phyloP scores from a whole-genome alignment of 1,140 invertebrate genomes.

The Drosophila ambigua region DNA sequence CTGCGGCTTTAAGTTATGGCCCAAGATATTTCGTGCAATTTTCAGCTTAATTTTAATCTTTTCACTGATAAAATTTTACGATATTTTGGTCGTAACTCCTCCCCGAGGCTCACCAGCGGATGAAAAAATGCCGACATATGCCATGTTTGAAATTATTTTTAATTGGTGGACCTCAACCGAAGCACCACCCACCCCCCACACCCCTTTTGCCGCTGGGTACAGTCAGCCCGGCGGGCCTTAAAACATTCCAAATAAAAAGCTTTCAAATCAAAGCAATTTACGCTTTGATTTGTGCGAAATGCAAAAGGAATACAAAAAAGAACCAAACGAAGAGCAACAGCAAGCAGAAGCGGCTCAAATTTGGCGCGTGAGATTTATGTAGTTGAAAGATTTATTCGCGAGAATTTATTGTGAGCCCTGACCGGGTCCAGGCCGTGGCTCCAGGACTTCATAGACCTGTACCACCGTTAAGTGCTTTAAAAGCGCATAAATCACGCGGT shows the following conservation, averaged over 20 bases:
- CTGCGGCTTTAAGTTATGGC: constrained; percentile 54
- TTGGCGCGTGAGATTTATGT: constrained; percentile 79
- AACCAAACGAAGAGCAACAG: constrained; percentile 29
- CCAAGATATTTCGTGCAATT: constrained; percentile 63
- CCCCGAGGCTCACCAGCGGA: background rate
- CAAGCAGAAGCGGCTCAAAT: constrained; percentile 57
- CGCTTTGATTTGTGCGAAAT: constrained; percentile 77
- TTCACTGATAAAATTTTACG: constrained; percentile 73
- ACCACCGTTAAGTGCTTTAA: constrained; percentile 76
- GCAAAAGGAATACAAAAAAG: constrained; percentile 15
- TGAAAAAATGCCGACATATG: constrained; percentile 66
- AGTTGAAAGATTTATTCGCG: constrained; percentile 80
- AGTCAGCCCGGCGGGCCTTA: constrained; percentile 50
- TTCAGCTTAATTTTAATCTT: constrained; percentile 77
- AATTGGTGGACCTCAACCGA: constrained; percentile 50
- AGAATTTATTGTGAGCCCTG: constrained; percentile 67
- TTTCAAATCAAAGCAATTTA: constrained; percentile 81
- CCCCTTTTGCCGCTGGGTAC: constrained; percentile 56
- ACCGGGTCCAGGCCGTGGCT: constrained; percentile 21
- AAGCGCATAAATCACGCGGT: constrained; percentile 81
- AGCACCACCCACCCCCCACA: constrained; percentile 9
- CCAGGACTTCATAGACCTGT: constrained; percentile 74
- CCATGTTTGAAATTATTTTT: constrained; percentile 73
- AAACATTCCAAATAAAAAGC: constrained; percentile 50
- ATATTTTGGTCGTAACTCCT: constrained; percentile 50